Base-by-base conservation (phyloP, 37 sponge, comb jelly and placozoan species). In the Chondrosia reniformis region DNA sequence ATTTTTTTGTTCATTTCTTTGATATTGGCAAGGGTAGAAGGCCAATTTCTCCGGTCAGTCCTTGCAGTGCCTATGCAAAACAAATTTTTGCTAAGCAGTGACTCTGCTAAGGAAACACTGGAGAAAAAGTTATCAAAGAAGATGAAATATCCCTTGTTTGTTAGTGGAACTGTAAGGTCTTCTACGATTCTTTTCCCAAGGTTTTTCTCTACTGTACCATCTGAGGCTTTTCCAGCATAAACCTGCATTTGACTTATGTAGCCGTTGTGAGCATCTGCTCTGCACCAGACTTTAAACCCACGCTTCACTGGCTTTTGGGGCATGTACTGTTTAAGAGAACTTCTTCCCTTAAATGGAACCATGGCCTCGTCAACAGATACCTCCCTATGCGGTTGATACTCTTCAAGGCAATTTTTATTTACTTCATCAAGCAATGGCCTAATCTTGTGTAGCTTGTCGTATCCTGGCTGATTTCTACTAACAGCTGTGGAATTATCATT, bases 301-400 rank as follows among this genome's bases (percentile, higher is more conserved):
- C 67, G 9, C 38, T 66, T 66, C 39, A 36, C 36, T 19, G 67
- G 67, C 40, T 66, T 66, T 4, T 19, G 5, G 9, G 67, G 67
- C 67, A 66, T 66, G 17, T 33, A 66, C 30, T 66, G 67, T 30
- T 31, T 66, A 19, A 66, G 9, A 40, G 31, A 30, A 19, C 67
- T 66, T 31, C 40, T 31, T 4, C 67, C 67, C 67, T 66, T 66
- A 31, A 66, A 66, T 19, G 36, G 30, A 37, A 66, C 17, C 67
- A 66, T 66, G 33, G 67, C 67, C 38, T 66, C 67, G 38, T 66
- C 67, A 10, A 66, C 38, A 66, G 67, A 5, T 40, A 66, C 4
- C 4, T 66, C 39, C 17, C 36, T 36, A 40, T 66, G 39, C 21
- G 67, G 67, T 21, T 31, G 40, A 19, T 66, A 66, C 9, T 30